Base-by-base conservation (phyloP, 1,140 invertebrate genomes). In the Harpegnathos saltator region DNA sequence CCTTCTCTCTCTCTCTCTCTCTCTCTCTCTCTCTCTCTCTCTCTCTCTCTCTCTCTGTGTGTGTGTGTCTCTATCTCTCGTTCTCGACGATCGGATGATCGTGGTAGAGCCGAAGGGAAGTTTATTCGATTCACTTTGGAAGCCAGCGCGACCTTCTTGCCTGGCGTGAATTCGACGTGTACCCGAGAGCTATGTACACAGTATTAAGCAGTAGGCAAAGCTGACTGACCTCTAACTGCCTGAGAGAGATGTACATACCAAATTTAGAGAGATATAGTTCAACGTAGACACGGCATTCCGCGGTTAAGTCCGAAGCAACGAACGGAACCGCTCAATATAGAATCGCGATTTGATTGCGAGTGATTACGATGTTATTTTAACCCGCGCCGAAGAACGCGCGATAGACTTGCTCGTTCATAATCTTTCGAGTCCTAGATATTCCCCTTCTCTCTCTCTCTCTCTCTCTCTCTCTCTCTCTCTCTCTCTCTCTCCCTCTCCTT, bases 201-300 rank as follows among this genome's bases (percentile, higher is more conserved):
- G 26, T 52, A 44, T 52, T 50, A 52, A 54, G 38, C 1, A 77
- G 19, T 66, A 38, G 15, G 66, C 33, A 22, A 17, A 33, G 26
- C 72, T 33, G n/a, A 63, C 24, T 56, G 33, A 26, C 33, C 62
- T 78, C 29, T 78, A 66, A 77, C 48, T 75, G 5, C 19, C 56
- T 38, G 19, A 15, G n/a, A 15, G n/a, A 38, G 15, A 38, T 44
- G 9, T 68, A 26, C 22, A 77, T 12, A 66, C 33, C 22, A 33
- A 66, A 66, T 33, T 54, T 33, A 15, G n/a, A 63, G 26, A 19
- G 29, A 58, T 15, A 58, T 11, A 72, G 14, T 56, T 12, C 22
- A 50, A 44, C 38, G 7, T 15, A 62, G 59, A 63, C 59, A 52
- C 15, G 44, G 44, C 19, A 54, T 56, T 26, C 38, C 5, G 19